Base-by-base conservation (phyloP, 2,888 invertebrate genomes). In the Parnassius apollo region DNA sequence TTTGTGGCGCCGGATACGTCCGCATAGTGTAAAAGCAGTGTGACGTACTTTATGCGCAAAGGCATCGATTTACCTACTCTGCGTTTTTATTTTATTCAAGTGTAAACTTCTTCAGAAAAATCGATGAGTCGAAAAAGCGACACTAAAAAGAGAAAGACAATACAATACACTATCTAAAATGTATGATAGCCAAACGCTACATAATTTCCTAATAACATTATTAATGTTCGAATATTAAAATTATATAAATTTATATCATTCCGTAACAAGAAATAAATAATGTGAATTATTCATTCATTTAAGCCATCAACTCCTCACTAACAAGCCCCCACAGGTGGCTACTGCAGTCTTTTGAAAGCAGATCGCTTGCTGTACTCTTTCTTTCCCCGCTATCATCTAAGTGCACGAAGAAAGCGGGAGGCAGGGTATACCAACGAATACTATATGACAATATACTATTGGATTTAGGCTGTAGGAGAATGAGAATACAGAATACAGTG, bases 311-410 rank as follows among this genome's bases (percentile, higher is more conserved):
- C 76, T 67, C 79, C 75, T 76, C 81, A 80, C 79, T 81, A 78
- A 68, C 58, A 54, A 56, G 72, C 66, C 81, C 83, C 71, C 82
- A 82, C 82, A 80, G 78, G 81, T 75, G 71, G 71, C 57, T 58
- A 42, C 3, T 52, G 50, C 54, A 7, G 46, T 22, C 58, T 56
- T 48, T 35, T 53, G 44, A 58, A 55, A 58, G 46, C 22, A 51
- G 50, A 52, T 25, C 60, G 13, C n/a, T 35, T 10, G 22, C 52
- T 52, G 44, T 11, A 59, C 52, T 61, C 35, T 50, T 64, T 8
- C 48, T 51, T 42, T n/a, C 59, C 56, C 51, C 35, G 56, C 52
- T 42, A 44, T 11, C 18, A 42, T 22, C 56, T n/a, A 2, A 22
- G 8, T 3, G 13, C 8, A 18, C 8, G 9, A 10, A 50, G 4